These are phyloP conservation scores for Xanthia icteritia DNA, from an alignment of 2,888 invertebrate genomes.

Conservation along the genomic window DNA sequence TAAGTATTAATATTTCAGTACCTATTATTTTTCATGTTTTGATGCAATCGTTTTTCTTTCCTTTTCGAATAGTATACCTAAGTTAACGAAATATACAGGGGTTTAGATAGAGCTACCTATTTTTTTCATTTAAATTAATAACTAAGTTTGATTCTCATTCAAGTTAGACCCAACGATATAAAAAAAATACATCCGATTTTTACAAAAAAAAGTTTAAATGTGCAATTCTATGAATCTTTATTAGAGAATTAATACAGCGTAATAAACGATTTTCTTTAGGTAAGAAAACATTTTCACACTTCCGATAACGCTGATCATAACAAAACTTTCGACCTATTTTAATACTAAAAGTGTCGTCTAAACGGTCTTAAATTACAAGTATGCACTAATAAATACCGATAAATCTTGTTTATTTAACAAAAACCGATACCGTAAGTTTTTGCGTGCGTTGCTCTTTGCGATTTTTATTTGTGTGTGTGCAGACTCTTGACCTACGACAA, in stretches of 20 bases:
- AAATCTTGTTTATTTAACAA: constrained; percentile 77
- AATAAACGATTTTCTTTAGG: constrained; percentile 25
- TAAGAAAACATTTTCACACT: constrained; percentile 48
- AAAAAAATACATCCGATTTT: neutral
- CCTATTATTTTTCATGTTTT: constrained; percentile 7
- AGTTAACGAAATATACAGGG: neutral
- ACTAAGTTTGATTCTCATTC: neutral
- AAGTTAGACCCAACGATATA: neutral
- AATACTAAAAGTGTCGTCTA: constrained; percentile 31
- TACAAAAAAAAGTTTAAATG: neutral
- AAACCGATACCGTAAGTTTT: constrained; percentile 78
- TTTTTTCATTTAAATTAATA: neutral
- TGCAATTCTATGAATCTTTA: neutral
- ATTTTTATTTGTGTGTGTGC: constrained; percentile 70
- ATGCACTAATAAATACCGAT: constrained; percentile 52
- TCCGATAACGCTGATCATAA: constrained; percentile 51
- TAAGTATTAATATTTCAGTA: constrained; percentile 28
- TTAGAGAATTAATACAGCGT: neutral
- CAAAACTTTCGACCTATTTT: constrained; percentile 59
- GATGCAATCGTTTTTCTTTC: neutral
- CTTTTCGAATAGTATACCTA: too few species aligned
- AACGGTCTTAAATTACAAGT: constrained; percentile 54
- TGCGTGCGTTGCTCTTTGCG: constrained; percentile 81
- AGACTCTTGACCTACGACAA: constrained; percentile 78
- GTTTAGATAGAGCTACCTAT: neutral